Percentiles rank a stretch among this genome's conserved stretches.
Conservation (phyloP, 2,797 vertebrate species). For the Sebastes matsubarae region DNA sequence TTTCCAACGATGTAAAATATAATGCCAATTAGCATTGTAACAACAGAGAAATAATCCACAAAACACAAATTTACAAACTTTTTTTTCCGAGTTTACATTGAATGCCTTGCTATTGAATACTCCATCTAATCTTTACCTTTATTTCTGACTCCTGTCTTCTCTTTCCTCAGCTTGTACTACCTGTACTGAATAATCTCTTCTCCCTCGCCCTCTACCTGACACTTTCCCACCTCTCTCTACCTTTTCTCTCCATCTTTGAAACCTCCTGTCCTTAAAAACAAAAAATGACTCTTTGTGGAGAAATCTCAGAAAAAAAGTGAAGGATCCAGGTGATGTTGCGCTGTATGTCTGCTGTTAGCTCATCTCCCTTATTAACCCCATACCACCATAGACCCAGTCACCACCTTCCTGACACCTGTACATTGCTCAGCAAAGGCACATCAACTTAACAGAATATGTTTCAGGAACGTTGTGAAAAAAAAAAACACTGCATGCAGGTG, state of each 20-base stretch:
- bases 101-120: not conserved
- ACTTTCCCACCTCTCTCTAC: constrained; percentile 86
- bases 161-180: constrained; percentile 68
- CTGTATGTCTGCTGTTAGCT: constrained; percentile 87
- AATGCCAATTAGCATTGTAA: too few species aligned
- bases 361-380: constrained; percentile 56
- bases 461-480: constrained; percentile 75
- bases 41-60: too few species aligned
- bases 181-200: constrained; percentile 86
- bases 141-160: constrained; percentile 59
- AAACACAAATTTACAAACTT: too few species aligned
- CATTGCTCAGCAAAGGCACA: constrained; percentile 5
- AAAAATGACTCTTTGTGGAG: constrained; percentile 85
- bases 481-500: not conserved
- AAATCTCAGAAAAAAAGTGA: constrained; percentile 84
- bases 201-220: constrained; percentile 84
- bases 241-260: constrained; percentile 54
- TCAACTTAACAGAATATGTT: constrained; percentile 51
- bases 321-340: constrained; percentile 92
- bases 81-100: not conserved
- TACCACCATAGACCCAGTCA: constrained; percentile 44
- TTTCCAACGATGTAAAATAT: too few species aligned
- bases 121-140: constrained; percentile 6
- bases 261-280: constrained; percentile 19
- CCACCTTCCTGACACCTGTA: constrained; percentile 47